Base-by-base conservation (phyloP, 2,113 vertebrate genomes). In the Callipepla californica region DNA sequence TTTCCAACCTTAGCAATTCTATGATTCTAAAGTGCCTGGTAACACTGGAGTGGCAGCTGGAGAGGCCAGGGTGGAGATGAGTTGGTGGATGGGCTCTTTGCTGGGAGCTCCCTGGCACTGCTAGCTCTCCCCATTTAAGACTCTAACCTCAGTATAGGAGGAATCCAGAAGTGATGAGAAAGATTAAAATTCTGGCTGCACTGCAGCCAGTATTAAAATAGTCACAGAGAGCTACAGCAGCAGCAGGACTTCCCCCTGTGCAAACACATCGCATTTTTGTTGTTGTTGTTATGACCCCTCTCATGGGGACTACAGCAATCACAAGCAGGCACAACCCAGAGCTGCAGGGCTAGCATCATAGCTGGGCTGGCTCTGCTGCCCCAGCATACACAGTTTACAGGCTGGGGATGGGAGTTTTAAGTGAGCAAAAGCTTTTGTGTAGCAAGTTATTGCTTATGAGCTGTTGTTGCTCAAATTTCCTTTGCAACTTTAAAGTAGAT, bases 401-500 rank as follows among this genome's bases (percentile, higher is more conserved):
- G 30, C 21, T 63, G 58, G 5, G 26, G 32, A 87, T 12, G 4
- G 3, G 40, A 87, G 58, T 75, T 82, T 21, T 48, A 82, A 89
- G 34, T 73, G 80, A 89, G 76, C 47, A 80, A 59, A 87, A 85
- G 40, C 45, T 82, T 91, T 80, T 82, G 34, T 4, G 6, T 63
- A 85, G 38, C 0, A 0, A 92, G 19, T 91, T 95, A 80, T 12
- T 80, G 11, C 45, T 87, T 91, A 89, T 80, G 82, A 91, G 94
- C 80, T 55, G 34, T 32, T 59, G 38, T 47, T 75, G 17, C 45
- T 84, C 32, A 9, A 77, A 76, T 82, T 89, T 91, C 42, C 42
- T 87, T 30, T 80, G 70, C 58, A 79, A 82, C 42, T 85, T 94
- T 63, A 73, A 89, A 93, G 75, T 32, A 91, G 74, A 66, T 95